A percentile compares a stretch with the other conserved stretches of the same genome.
Conservation (phyloP, 2,888 invertebrate species). For the Protophormia terraenovae region DNA sequence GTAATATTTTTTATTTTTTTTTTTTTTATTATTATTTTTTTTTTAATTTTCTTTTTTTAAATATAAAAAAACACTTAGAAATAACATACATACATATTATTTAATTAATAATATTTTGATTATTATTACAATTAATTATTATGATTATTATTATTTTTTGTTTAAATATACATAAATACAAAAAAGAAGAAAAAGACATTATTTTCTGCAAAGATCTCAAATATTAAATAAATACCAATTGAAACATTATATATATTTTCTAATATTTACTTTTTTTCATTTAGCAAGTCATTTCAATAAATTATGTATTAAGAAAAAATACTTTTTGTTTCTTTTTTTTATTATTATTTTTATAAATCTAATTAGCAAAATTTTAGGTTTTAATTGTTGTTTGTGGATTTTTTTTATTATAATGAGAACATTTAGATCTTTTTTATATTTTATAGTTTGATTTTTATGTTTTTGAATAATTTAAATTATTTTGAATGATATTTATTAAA, state of each 20-base stretch:
- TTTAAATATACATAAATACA: not conserved
- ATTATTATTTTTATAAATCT: no score
- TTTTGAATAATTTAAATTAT: not conserved
- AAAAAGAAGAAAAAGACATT: not conserved
- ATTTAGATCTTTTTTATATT: not conserved
- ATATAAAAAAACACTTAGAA: conserved; percentile 59
- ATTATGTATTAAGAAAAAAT: not conserved
- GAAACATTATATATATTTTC: no score
- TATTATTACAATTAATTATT: not conserved
- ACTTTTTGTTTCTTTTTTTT: not conserved
- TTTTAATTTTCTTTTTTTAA: conserved; percentile 36
- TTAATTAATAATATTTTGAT: conserved; percentile 11
- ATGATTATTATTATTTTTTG: not conserved
- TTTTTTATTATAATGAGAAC: conserved; percentile 24
- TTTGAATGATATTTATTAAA: not conserved
- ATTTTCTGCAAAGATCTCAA: not conserved
- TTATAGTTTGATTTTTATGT: not conserved
- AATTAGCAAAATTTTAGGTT: not conserved
- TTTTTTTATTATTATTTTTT: no score
- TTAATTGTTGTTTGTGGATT: not conserved
- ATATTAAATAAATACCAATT: conserved; percentile 20
- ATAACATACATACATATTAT: conserved; percentile 41
- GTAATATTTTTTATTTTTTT: conserved; percentile 21
- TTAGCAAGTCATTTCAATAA: not conserved
- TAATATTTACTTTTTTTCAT: not conserved